Evolutionary conservation across 2,888 invertebrate species (phyloP).

Genomic region (Phyllotreta striolata): DNA sequence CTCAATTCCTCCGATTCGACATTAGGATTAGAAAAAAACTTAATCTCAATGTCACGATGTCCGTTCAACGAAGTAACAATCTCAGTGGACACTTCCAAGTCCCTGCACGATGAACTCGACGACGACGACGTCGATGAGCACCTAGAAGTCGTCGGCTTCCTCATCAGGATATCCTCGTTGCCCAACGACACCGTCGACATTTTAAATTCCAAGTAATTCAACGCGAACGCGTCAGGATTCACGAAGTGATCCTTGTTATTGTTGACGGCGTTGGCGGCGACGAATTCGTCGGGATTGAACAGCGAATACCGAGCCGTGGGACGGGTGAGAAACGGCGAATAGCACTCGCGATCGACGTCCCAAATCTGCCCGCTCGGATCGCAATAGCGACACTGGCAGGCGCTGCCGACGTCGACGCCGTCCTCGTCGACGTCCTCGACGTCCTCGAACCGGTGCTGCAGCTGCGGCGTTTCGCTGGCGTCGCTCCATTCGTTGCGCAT

Average conservation of each 20-base stretch:
- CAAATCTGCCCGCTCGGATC: slow-evolving; percentile 79
- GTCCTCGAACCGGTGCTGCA: slow-evolving; percentile 61
- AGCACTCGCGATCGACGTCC: slow-evolving; percentile 72
- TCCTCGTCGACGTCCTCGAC: slow-evolving; percentile 55
- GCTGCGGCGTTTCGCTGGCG: slow-evolving; percentile 56
- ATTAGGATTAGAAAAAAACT: slow-evolving; percentile 71
- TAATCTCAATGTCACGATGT: slow-evolving; percentile 80
- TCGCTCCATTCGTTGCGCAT: slow-evolving; percentile 38
- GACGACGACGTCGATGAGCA: slow-evolving; percentile 43
- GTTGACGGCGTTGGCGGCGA: slow-evolving; percentile 30
- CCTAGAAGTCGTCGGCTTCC: too few species aligned
- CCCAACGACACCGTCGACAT: slow-evolving; percentile 51
- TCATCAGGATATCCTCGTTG: slow-evolving; percentile 43
- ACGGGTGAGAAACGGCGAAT: slow-evolving; percentile 64
- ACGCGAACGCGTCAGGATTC: too few species aligned
- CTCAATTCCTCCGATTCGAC: slow-evolving; percentile 31
- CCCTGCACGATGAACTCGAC: slow-evolving; percentile 54
- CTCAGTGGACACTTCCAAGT: slow-evolving; percentile 77
- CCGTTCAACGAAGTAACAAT: slow-evolving; percentile 81
- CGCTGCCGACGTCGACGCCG: slow-evolving; percentile 49
- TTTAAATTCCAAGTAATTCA: slow-evolving; percentile 43
- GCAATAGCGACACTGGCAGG: slow-evolving; percentile 79
- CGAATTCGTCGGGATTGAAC: slow-evolving; percentile 27
- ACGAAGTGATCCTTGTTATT: slow-evolving; percentile 5
- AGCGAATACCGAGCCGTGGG: slow-evolving; percentile 49